Base-by-base conservation (phyloP, 1,140 invertebrate genomes). In the Drosophila ercepeae region DNA sequence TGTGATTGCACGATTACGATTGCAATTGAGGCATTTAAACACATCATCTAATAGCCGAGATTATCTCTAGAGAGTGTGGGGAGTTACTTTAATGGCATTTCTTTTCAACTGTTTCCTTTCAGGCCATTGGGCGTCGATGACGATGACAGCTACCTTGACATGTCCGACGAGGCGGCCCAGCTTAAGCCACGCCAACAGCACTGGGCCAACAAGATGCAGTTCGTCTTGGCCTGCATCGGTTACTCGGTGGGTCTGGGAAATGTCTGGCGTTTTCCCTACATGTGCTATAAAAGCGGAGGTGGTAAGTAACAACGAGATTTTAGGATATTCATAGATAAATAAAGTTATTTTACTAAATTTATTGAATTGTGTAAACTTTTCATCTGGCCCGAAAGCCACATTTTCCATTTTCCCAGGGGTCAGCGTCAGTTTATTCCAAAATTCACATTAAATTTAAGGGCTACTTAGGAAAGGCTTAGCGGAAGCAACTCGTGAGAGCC, bases 231-330 rank as follows among this genome's bases (percentile, higher is more conserved):
- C 14, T 97, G 96, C 90, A 95, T 98, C 34, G 97, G 97, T 8
- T 98, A 97, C 91, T 97, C 96, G 13, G 97, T 98, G 29, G 97
- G 97, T 4, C 93, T 98, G 18, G 97, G 97, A 41, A 98, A 98
- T 89, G 95, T 98, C 52, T 98, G 97, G 97, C 93, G 96, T 64
- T 97, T 97, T 92, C 96, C 96, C 16, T 97, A 97, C 89, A 92
- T 97, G 50, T 96, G 95, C 90, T 96, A 96, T 90, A 95, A 96
- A 92, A 96, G 95, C 84, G 96, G 96, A 51, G 96, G 96, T 92
- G 96, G 96, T 96, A 90, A 94, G 89, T 83, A 7, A n/a, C 5
- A 32, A 1, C 11, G 7, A 2, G n/a, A 59, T 32, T 34, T 6
- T 8, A 1, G 9, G 0, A 27, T 8, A 27, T n/a, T n/a, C n/a